These are phyloP conservation scores for Exocentrus adspersus DNA, from an alignment of 2,888 invertebrate genomes.

Conservation along the genomic window DNA sequence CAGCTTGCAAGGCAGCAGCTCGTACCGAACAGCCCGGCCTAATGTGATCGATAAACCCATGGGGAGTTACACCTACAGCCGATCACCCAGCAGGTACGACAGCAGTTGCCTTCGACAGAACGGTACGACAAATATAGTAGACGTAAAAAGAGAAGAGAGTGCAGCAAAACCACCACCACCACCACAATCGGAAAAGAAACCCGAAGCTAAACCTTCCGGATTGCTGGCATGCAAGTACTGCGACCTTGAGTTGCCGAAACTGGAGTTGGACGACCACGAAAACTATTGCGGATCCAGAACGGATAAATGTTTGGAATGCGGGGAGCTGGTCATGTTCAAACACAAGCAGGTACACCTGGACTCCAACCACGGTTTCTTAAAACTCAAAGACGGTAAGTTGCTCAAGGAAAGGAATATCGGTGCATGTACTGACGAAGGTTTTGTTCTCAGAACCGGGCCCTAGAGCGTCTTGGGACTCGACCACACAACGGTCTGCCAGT, in stretches of 20 bases:
- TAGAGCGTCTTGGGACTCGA: conserved; percentile 61
- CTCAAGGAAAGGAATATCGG: too few relatives aligned
- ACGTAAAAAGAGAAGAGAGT: conserved; percentile 8
- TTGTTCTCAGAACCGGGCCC: conserved; percentile 64
- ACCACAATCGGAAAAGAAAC: conserved; percentile 11
- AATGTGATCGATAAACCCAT: conserved; percentile 8
- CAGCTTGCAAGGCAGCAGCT: conserved; percentile 34
- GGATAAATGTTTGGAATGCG: conserved; percentile 74
- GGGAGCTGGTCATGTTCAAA: conserved; percentile 76
- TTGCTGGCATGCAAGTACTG: conserved; percentile 73
- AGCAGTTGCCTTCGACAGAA: conserved; percentile 15
- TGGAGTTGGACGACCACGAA: conserved; percentile 71
- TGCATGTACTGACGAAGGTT: too few relatives aligned
- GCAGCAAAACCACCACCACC: conserved; percentile 11
- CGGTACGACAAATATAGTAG: neutral
- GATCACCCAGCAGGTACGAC: conserved; percentile 3
- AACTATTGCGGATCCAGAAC: conserved; percentile 78
- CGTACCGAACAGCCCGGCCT: conserved; percentile 3
- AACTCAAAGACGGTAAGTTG: conserved; percentile 70
- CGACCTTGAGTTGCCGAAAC: conserved; percentile 71
- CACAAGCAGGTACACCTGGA: conserved; percentile 72
- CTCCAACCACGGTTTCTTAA: conserved; percentile 73
- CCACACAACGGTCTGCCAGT: conserved; percentile 46
- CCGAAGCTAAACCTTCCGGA: conserved; percentile 37
- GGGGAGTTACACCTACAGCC: neutral